phyloP scores from a whole-genome alignment of 2,888 invertebrate species.

The Sarcophaga subvicina region DNA sequence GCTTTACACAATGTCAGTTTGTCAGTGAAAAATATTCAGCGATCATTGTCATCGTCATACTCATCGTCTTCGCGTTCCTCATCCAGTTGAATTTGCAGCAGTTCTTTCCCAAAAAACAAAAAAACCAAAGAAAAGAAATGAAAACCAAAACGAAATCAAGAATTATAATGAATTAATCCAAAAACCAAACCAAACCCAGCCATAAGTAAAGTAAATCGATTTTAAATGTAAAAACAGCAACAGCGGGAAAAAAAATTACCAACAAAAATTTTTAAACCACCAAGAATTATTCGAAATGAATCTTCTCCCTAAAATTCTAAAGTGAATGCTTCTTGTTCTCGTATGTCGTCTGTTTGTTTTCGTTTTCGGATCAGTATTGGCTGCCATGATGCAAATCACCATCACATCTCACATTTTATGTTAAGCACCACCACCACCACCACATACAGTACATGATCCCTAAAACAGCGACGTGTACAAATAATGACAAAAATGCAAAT shows the following conservation, averaged over 20 bases:
- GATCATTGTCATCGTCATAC: slow-evolving; percentile 31
- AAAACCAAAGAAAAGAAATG: not conserved
- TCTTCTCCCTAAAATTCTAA: slow-evolving; percentile 47
- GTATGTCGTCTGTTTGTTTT: not conserved
- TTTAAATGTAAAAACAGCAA: slow-evolving; percentile 54
- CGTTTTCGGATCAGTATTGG: slow-evolving; percentile 57
- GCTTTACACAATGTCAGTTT: slow-evolving; percentile 52
- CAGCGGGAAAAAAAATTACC: slow-evolving; percentile 10
- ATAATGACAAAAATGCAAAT: slow-evolving; percentile 70
- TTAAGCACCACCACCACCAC: not conserved
- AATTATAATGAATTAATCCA: slow-evolving; percentile 69
- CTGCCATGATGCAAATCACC: slow-evolving; percentile 63
- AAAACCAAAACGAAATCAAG: slow-evolving; percentile 32
- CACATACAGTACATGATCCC: slow-evolving; percentile 12
- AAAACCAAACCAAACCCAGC: slow-evolving; percentile 59
- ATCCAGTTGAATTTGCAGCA: slow-evolving; percentile 13
- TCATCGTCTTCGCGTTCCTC: not conserved
- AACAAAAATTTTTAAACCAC: slow-evolving; percentile 37
- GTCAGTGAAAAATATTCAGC: slow-evolving; percentile 51
- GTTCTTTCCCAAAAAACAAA: not conserved
- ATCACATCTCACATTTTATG: slow-evolving; percentile 9
- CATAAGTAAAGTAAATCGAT: slow-evolving; percentile 63
- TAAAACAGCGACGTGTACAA: slow-evolving; percentile 47
- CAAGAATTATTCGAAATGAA: slow-evolving; percentile 52
- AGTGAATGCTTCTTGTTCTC: not conserved